Evolutionary conservation across 2,888 invertebrate species (phyloP), one percentile per base, ranked within the genome.

Genomic region (Lamellibrachia columna): DNA sequence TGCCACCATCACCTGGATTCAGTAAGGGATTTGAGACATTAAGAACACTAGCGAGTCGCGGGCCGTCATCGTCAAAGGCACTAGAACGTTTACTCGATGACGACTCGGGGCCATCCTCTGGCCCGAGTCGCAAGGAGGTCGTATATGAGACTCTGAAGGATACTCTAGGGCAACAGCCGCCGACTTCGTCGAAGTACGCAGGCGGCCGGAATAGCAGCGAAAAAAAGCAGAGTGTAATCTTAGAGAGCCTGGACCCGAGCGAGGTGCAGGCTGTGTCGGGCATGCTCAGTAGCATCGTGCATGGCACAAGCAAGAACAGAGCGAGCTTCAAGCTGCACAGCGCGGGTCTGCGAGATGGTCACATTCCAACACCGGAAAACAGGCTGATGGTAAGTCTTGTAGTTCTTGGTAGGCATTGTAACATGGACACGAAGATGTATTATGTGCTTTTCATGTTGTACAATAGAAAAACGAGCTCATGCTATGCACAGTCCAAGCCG

Each of bases 251-350:
- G 90, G 95, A 95, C 92, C 95, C 95, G 7, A 95, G 95, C 92
- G 96, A 96, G 93, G 96, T 96, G 7, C 94, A 95, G 40, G 95
- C 95, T n/a, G 95, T 96, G 95, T 96, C 96, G 7, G 96, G 96
- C 90, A 94, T 96, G 58, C 94, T 96, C 55, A 95, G 95, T 91
- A 95, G 95, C 93, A 95, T 96, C 91, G 95, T 96, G 28, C 94
- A 95, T 90, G 96, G 96, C 95, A 95, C 95, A 93, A 95, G 95
- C 94, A 95, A 96, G 94, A 95, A 95, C 90, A 94, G 96, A 8
- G 95, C 95, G 90, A 95, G 95, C 93, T 96, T 95, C 93, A 94
- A 94, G n/a, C 92, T 95, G 28, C 95, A 95, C 92, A 95, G 94
- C 92, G 94, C 94, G 28, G 94, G 94, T 91, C 94, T 94, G 92